Percentiles rank a stretch among this genome's conserved stretches.
phyloP scores from a whole-genome alignment of 2,113 vertebrate species.

The Cercopithecus mona region DNA sequence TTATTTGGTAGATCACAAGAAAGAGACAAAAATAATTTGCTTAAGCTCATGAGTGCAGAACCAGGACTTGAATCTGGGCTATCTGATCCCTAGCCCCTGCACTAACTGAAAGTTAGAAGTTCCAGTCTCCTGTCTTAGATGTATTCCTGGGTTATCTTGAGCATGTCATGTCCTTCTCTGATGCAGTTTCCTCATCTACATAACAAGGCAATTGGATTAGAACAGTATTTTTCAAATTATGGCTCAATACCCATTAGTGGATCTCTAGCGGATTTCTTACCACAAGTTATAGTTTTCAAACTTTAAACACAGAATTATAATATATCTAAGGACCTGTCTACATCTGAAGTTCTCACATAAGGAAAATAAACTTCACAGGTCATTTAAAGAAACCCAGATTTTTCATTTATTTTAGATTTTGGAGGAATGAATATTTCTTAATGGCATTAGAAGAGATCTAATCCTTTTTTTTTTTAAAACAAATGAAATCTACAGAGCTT shows the following conservation, averaged over 20 bases:
- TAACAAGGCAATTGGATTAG: neutral
- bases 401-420: neutral
- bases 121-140: neutral
- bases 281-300: neutral
- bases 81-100: neutral
- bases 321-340: neutral
- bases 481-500: neutral
- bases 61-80: neutral
- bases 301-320: neutral
- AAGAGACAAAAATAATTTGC: neutral
- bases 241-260: neutral
- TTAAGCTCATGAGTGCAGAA: neutral
- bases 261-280: neutral
- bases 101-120: neutral
- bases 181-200: neutral
- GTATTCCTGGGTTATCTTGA: neutral
- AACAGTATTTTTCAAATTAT: constrained; percentile 14
- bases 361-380: neutral
- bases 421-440: neutral
- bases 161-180: neutral
- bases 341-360: constrained; percentile 12
- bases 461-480: neutral
- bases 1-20: neutral
- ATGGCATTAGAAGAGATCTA: neutral
- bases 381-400: neutral